These are phyloP conservation scores for Megalonaias nervosa DNA, from an alignment of 1,140 invertebrate species.

Conservation along the genomic window DNA sequence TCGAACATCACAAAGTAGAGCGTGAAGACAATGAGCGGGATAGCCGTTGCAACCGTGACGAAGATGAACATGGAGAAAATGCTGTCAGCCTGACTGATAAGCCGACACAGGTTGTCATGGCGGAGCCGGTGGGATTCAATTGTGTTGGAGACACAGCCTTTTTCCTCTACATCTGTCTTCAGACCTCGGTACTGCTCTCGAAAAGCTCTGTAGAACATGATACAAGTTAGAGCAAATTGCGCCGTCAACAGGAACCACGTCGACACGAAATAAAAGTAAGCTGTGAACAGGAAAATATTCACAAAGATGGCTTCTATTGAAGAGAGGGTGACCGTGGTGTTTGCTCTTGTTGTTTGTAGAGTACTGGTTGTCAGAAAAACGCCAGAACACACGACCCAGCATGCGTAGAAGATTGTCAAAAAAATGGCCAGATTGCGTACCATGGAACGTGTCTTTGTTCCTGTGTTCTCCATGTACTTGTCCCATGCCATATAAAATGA, in stretches of 20 bases:
- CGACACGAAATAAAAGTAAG: conserved; percentile 27
- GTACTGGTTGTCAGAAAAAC: conserved; percentile 9
- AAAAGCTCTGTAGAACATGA: conserved; percentile 7
- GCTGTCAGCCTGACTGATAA: conserved; percentile 19
- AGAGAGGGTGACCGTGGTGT: conserved; percentile 3
- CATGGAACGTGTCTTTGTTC: not conserved
- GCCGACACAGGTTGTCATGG: conserved; percentile 21
- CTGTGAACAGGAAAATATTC: not conserved
- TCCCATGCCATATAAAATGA: conserved; percentile 23
- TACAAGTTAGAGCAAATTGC: conserved; percentile 11
- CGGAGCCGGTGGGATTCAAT: conserved; percentile 16
- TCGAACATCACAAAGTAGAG: conserved; percentile 29
- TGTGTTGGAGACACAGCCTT: conserved; percentile 2
- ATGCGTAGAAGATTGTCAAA: not conserved
- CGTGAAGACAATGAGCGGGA: conserved; percentile 28
- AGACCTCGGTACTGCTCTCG: not conserved
- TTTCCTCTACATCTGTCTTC: not conserved
- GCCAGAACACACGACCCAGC: conserved; percentile 4
- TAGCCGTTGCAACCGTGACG: conserved; percentile 16
- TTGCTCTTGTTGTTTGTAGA: conserved; percentile 4
- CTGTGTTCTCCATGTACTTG: conserved; percentile 3
- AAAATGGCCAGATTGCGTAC: not conserved
- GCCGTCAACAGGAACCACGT: conserved; percentile 27
- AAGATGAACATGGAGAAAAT: conserved; percentile 26
- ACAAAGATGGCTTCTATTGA: not conserved